These are phyloP conservation scores for Ichneumon xanthorius DNA, from an alignment of 2,888 invertebrate genomes.

Conservation along the genomic window DNA sequence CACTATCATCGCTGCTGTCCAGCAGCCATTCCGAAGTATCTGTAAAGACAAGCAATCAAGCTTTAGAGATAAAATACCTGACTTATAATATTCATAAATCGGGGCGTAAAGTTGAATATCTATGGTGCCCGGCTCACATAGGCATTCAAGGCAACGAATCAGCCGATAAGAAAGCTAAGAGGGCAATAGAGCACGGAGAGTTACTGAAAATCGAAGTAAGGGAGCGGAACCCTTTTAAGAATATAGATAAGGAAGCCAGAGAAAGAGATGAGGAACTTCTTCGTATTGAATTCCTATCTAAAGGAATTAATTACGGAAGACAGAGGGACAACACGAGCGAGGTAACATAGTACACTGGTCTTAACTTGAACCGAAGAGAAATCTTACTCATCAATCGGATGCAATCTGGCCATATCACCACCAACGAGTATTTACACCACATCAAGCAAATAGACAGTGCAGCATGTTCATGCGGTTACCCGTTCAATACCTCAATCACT, in stretches of 20 bases:
- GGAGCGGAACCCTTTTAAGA: slow-evolving; percentile 10
- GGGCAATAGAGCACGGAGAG: neutral
- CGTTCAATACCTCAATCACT: slow-evolving; percentile 19
- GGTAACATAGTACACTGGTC: neutral
- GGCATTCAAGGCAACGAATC: slow-evolving; percentile 16
- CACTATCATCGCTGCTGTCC: neutral
- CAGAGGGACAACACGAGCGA: neutral
- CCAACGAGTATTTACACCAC: slow-evolving; percentile 13
- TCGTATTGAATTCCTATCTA: neutral
- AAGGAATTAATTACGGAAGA: slow-evolving; percentile 3
- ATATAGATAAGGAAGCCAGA: slow-evolving; percentile 12
- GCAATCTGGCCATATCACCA: slow-evolving; percentile 23
- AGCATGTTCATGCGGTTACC: slow-evolving; percentile 13
- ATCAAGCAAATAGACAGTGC: slow-evolving; percentile 19
- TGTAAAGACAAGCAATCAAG: neutral
- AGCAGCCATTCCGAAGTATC: neutral
- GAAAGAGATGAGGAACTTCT: slow-evolving; percentile 6
- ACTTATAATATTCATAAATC: neutral
- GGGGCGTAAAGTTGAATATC: neutral
- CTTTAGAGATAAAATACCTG: neutral
- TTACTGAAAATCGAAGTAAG: neutral
- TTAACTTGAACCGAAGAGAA: slow-evolving; percentile 3
- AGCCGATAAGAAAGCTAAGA: slow-evolving; percentile 9
- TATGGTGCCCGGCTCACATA: slow-evolving; percentile 21
- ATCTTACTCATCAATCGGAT: slow-evolving; percentile 8